Conservation (phyloP, 2,797 vertebrate genomes). For the Tenualosa ilisha region DNA sequence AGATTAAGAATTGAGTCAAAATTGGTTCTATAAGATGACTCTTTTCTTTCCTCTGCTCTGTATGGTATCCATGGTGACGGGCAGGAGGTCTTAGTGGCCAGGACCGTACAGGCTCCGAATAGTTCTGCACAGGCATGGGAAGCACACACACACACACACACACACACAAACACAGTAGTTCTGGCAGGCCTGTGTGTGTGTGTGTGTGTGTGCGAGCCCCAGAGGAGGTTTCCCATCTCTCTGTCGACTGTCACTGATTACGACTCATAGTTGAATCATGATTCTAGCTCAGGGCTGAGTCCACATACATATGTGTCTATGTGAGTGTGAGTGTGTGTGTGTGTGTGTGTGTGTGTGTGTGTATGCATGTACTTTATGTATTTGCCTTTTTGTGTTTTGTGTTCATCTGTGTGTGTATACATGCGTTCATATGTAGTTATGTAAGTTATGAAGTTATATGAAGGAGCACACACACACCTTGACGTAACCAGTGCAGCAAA, state of each 20-base stretch:
- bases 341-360: background rate
- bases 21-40: background rate
- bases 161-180: background rate
- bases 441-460: too few relatives aligned
- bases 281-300: too few relatives aligned
- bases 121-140: constrained; percentile 33
- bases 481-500: background rate
- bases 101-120: constrained; percentile 47
- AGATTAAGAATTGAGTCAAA: background rate
- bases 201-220: background rate
- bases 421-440: too few relatives aligned
- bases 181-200: background rate
- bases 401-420: background rate
- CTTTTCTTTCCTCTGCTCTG: constrained; percentile 2
- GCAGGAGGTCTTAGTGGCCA: constrained; percentile 38
- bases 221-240: too few relatives aligned
- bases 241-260: too few relatives aligned
- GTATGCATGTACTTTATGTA: too few relatives aligned
- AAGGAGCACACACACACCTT: background rate
- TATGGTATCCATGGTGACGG: constrained; percentile 50
- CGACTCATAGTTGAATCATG: too few relatives aligned
- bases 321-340: background rate
- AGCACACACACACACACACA: background rate
- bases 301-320: background rate
- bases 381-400: too few relatives aligned